A percentile compares a stretch with the other conserved stretches of the same genome.
phyloP scores from a whole-genome alignment of 2,113 vertebrate genomes.

The Halcyon malimbica region DNA sequence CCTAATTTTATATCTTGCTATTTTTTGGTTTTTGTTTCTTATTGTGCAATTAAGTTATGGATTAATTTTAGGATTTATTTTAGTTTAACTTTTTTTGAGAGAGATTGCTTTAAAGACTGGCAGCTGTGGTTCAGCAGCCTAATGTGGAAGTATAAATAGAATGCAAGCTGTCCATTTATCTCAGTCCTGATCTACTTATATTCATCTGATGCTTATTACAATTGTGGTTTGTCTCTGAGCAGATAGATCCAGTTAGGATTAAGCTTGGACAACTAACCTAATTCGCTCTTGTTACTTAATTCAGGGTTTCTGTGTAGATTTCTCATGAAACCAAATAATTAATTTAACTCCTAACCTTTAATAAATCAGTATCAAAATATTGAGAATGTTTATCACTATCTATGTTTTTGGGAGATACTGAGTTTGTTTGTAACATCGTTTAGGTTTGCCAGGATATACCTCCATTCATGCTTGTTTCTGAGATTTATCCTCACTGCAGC shows the following conservation, averaged over 20 bases:
- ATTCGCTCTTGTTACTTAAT: neutral
- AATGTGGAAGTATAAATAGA: conserved; percentile 59
- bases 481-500: neutral
- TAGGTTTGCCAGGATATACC: neutral
- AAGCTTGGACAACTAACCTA: conserved; percentile 51
- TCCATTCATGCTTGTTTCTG: neutral
- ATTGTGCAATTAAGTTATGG: neutral
- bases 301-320: neutral
- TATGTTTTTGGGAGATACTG: neutral
- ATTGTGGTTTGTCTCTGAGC: neutral
- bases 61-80: neutral
- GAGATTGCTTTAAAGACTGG: neutral
- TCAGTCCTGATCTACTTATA: conserved; percentile 44
- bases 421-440: neutral
- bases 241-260: conserved; percentile 49
- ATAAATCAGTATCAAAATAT: neutral
- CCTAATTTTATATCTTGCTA: neutral
- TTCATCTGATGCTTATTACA: conserved; percentile 49
- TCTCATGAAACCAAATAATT: neutral
- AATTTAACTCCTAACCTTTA: neutral
- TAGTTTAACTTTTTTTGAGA: neutral
- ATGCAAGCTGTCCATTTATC: conserved; percentile 50
- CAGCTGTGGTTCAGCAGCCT: conserved; percentile 9
- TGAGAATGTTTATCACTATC: neutral
- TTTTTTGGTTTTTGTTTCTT: neutral